Percentiles rank a stretch among this genome's conserved stretches.
These are phyloP conservation scores for Drosophila truncata DNA, from an alignment of 1,140 invertebrate genomes.

Conservation along the genomic window DNA sequence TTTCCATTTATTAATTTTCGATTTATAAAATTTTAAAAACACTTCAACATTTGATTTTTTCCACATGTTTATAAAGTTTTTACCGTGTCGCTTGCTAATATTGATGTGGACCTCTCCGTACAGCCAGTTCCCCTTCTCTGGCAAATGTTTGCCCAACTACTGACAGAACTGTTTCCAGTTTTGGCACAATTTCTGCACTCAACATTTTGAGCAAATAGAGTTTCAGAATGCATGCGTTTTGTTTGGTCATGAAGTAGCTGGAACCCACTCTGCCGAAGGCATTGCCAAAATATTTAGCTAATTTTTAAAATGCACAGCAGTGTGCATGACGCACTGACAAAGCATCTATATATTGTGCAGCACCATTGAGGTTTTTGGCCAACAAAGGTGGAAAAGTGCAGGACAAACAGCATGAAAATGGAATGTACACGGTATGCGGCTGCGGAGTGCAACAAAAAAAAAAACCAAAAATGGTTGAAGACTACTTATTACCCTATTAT, in stretches of 20 bases:
- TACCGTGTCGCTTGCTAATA: slow-evolving; percentile 58
- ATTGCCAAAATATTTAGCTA: slow-evolving; percentile 74
- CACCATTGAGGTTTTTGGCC: slow-evolving; percentile 16
- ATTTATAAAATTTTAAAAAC: neutral
- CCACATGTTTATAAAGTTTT: slow-evolving; percentile 28
- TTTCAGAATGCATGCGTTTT: slow-evolving; percentile 45
- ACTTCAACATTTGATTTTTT: neutral
- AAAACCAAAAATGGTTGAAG: neutral
- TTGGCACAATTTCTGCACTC: slow-evolving; percentile 36
- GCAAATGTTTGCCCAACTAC: slow-evolving; percentile 57
- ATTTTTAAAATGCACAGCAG: slow-evolving; percentile 64
- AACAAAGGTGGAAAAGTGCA: slow-evolving; percentile 59
- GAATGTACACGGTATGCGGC: slow-evolving; percentile 10
- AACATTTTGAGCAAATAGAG: slow-evolving; percentile 59
- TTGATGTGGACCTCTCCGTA: slow-evolving; percentile 14
- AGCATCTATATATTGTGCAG: slow-evolving; percentile 7
- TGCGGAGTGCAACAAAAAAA: slow-evolving; percentile 1
- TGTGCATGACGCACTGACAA: slow-evolving; percentile 9
- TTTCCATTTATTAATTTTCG: no score
- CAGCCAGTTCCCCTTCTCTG: slow-evolving; percentile 9
- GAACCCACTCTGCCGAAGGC: neutral
- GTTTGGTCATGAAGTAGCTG: slow-evolving; percentile 14
- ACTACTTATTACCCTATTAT: neutral
- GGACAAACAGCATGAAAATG: slow-evolving; percentile 48
- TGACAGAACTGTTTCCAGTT: slow-evolving; percentile 28